Evolutionary conservation across 2,113 vertebrate species (phyloP).

Genomic region (Tretioscincus oriximinensis): DNA sequence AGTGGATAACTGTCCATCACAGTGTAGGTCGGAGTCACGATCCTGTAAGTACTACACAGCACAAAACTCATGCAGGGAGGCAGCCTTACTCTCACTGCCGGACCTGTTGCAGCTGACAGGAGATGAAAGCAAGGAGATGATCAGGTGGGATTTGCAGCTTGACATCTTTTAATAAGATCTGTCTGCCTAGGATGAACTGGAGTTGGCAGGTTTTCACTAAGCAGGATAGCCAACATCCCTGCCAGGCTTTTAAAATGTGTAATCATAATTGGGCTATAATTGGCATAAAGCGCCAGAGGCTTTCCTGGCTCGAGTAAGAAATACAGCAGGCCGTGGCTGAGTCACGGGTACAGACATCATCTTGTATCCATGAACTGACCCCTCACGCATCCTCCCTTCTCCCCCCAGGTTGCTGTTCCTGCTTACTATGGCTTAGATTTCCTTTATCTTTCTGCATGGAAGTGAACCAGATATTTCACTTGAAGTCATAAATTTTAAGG

Average conservation of each 20-base stretch:
- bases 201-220: slow-evolving; percentile 46
- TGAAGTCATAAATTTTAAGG: slow-evolving; percentile 2
- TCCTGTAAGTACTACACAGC: too few relatives aligned
- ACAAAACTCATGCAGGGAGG: too few relatives aligned
- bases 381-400: background rate
- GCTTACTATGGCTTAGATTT: background rate
- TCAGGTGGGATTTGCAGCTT: slow-evolving; percentile 45
- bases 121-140: slow-evolving; percentile 27
- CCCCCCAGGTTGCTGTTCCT: background rate
- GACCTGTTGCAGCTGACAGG: accelerated
- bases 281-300: slow-evolving; percentile 21
- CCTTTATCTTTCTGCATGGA: background rate
- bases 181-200: slow-evolving; percentile 30
- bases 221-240: slow-evolving; percentile 10
- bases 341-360: slow-evolving; percentile 7
- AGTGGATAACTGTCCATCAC: too few relatives aligned
- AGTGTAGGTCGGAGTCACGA: too few relatives aligned
- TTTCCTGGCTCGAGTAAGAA: background rate
- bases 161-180: slow-evolving; percentile 62
- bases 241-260: slow-evolving; percentile 55
- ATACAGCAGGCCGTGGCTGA: background rate
- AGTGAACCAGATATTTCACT: background rate
- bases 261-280: slow-evolving; percentile 33
- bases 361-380: background rate
- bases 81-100: accelerated